Evolutionary conservation across 2,888 invertebrate species (phyloP), one percentile per base, ranked within the genome.

Genomic region (Euclidia mi): DNA sequence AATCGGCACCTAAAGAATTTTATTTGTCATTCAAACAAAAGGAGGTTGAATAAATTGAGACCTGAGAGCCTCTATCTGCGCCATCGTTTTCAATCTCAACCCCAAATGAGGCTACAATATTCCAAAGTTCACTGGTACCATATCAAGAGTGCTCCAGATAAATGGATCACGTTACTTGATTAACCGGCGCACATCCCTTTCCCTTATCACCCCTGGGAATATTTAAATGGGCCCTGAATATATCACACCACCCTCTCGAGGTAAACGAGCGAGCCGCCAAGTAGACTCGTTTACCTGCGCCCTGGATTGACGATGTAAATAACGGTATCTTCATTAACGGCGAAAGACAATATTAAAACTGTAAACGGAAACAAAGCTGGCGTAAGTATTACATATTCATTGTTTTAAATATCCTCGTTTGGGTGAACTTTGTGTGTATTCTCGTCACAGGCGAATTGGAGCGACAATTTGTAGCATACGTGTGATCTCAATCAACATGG

Each of bases 161-260:
- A 94, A 94, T 92, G 92, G 93, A 92, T 94, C 93, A 91, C 92
- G 93, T 93, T 93, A 94, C 94, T 93, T 94, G 93, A 94, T 94
- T 94, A 94, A 93, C 92, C 91, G 89, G 88, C 84, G 85, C 88
- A 85, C 90, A 92, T 91, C 91, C 91, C 91, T 89, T 83, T 91
- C 89, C 92, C 88, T 92, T 91, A 91, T 89, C 92, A 90, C 92
- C 92, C 91, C 78, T 87, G 92, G 92, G 93, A 92, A 94, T 93
- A 92, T 93, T 94, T 93, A 93, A 93, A 92, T 91, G 91, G 90
- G 91, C 82, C 87, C 87, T 87, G 92, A 92, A 92, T 92, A 91
- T 89, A 93, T 92, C 92, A 91, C 92, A 90, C 88, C 90, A 82
- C 89, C 90, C 90, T 87, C 82, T 78, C 80, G 82, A 85, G 83